A percentile compares a stretch with the other conserved stretches of the same genome.
Conservation (phyloP, 1,140 invertebrate species). For the Bombus confusus region DNA sequence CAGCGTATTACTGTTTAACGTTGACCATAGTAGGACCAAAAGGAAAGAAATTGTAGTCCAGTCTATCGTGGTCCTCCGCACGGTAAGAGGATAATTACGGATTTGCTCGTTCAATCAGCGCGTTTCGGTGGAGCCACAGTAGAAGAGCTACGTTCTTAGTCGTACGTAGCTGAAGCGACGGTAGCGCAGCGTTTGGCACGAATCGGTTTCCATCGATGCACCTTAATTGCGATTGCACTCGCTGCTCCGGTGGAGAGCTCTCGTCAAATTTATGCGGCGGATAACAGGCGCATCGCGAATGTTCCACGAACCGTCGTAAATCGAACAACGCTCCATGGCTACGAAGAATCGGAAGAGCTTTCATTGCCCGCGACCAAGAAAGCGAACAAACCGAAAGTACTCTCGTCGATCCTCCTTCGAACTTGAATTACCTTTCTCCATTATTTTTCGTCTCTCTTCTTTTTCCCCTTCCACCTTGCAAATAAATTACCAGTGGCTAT, state of each 20-base stretch:
- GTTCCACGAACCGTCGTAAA: constrained; percentile 21
- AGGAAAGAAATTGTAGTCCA: neutral
- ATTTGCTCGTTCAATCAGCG: constrained; percentile 27
- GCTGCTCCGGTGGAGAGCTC: neutral
- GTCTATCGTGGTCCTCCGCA: neutral
- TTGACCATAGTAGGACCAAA: too few species aligned
- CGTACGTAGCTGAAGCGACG: neutral
- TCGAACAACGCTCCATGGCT: neutral
- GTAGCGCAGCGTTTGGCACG: neutral
- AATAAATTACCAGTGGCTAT: neutral
- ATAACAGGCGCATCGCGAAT: constrained; percentile 28
- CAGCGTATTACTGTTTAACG: neutral
- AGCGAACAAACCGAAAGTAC: neutral
- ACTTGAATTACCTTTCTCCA: neutral
- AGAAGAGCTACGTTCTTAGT: constrained; percentile 8
- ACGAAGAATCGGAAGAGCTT: neutral
- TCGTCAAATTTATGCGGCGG: constrained; percentile 19
- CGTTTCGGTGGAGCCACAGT: constrained; percentile 32
- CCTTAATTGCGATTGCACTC: constrained; percentile 56
- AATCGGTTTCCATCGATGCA: constrained; percentile 37
- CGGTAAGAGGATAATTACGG: constrained; percentile 16
- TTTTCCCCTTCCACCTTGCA: neutral
- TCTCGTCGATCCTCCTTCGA: neutral
- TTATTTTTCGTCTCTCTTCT: too few species aligned
- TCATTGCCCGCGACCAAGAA: neutral